Conservation (phyloP, 2,888 invertebrate species). For the Helobdella robusta region DNA sequence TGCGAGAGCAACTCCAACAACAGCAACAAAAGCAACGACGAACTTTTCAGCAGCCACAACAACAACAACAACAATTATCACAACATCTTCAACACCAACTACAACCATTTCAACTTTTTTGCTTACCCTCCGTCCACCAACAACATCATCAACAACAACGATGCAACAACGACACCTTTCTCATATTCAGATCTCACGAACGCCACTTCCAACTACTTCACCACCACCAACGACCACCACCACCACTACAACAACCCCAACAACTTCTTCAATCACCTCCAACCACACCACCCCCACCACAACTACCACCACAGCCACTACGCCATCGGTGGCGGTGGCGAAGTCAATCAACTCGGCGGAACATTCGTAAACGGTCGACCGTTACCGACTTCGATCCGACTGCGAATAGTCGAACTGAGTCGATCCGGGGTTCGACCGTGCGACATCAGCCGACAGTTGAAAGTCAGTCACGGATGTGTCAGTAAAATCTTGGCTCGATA, state of each 20-base stretch:
- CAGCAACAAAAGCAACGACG: too few relatives aligned
- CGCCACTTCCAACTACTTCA: background rate
- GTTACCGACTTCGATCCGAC: constrained; percentile 74
- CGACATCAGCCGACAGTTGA: constrained; percentile 64
- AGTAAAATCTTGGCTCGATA: constrained; percentile 80
- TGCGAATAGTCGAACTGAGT: constrained; percentile 79
- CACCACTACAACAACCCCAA: background rate
- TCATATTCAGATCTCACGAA: background rate
- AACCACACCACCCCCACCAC: background rate
- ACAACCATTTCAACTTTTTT: too few relatives aligned
- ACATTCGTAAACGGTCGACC: constrained; percentile 88
- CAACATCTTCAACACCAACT: too few relatives aligned
- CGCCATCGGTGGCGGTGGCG: constrained; percentile 56
- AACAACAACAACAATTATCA: too few relatives aligned
- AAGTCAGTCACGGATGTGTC: constrained; percentile 86
- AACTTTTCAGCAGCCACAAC: too few relatives aligned
- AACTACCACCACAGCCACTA: background rate
- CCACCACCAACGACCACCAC: constrained; percentile 6
- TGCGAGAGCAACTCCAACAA: too few relatives aligned
- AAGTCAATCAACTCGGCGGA: constrained; percentile 90
- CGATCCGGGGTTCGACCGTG: constrained; percentile 84
- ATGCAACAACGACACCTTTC: background rate
- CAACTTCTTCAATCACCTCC: background rate
- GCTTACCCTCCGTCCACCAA: too few relatives aligned
- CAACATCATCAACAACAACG: background rate